A percentile compares a stretch with the other conserved stretches of the same genome.
Conservation (phyloP, 2,888 invertebrate species). For the Rhogogaster chlorosoma region DNA sequence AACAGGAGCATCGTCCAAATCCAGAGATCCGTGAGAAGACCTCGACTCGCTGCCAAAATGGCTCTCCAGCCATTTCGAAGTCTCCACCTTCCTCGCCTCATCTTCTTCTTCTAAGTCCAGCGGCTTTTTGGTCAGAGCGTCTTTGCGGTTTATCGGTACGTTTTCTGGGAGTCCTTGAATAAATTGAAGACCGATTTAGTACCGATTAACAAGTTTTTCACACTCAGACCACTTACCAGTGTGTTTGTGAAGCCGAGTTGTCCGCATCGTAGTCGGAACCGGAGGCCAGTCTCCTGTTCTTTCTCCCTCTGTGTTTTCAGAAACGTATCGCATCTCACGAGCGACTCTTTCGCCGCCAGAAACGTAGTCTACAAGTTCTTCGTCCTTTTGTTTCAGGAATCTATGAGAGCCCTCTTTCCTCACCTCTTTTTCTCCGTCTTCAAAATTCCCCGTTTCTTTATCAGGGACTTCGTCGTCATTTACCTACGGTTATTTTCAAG, state of each 20-base stretch:
- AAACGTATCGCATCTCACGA: constrained; percentile 90
- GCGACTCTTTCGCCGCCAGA: constrained; percentile 90
- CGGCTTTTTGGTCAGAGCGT: constrained; percentile 89
- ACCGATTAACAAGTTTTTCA: neutral
- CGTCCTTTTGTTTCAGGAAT: constrained; percentile 87
- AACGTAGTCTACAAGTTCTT: constrained; percentile 91
- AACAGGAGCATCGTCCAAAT: constrained; percentile 82
- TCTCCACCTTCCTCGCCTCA: constrained; percentile 93
- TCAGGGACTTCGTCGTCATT: constrained; percentile 87
- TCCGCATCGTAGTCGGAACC: constrained; percentile 69
- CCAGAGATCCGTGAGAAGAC: constrained; percentile 86
- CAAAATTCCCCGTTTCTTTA: constrained; percentile 67
- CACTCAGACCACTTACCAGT: constrained; percentile 54
- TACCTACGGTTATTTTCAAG: constrained; percentile 73
- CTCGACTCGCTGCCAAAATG: constrained; percentile 94
- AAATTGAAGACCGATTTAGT: neutral
- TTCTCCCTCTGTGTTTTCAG: constrained; percentile 91
- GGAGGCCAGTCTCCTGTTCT: constrained; percentile 79
- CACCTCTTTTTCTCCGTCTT: constrained; percentile 77
- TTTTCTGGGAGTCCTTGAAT: constrained; percentile 67
- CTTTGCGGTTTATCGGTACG: constrained; percentile 84
- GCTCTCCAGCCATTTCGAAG: constrained; percentile 94
- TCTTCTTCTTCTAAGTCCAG: constrained; percentile 93
- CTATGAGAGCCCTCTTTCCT: constrained; percentile 80
- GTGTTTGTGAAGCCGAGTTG: constrained; percentile 68